These are phyloP conservation scores for Coregonus sp. DNA, from an alignment of 2,797 vertebrate species.

Conservation along the genomic window DNA sequence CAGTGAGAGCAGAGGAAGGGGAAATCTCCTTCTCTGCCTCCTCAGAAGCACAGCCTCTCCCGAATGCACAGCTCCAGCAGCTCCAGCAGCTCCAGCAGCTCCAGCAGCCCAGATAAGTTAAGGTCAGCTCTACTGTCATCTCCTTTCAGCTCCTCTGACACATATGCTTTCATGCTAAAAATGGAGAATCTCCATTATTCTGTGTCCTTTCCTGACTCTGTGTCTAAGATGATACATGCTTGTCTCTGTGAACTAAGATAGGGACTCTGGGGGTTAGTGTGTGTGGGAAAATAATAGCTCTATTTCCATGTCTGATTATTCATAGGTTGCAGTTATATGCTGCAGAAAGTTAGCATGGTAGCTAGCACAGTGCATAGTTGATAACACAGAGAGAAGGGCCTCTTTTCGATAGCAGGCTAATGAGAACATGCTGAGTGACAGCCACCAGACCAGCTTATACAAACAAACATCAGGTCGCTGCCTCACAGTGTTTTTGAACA, in stretches of 20 bases:
- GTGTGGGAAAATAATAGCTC: constrained; percentile 4
- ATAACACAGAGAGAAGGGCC: neutral
- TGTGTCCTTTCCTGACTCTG: neutral
- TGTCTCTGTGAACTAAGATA: neutral
- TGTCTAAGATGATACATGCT: neutral
- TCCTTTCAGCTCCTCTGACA: constrained; percentile 11
- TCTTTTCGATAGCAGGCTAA: neutral
- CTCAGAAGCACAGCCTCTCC: neutral
- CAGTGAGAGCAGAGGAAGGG: neutral
- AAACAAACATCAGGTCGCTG: neutral
- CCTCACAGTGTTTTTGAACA: neutral
- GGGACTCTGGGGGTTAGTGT: neutral
- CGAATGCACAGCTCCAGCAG: neutral
- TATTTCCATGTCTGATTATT: constrained; percentile 1
- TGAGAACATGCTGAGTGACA: constrained; percentile 13
- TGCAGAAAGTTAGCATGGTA: neutral
- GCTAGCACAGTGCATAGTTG: neutral
- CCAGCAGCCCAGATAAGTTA: constrained; percentile 17
- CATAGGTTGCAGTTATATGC: neutral
- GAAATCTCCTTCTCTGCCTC: neutral
- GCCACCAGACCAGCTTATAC: neutral
- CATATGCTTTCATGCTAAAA: constrained; percentile 18
- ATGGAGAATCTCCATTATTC: neutral
- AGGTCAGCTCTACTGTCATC: constrained; percentile 23
- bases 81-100: no score